Base-by-base conservation (phyloP, 2,888 invertebrate genomes). In the Heliconius cydno region DNA sequence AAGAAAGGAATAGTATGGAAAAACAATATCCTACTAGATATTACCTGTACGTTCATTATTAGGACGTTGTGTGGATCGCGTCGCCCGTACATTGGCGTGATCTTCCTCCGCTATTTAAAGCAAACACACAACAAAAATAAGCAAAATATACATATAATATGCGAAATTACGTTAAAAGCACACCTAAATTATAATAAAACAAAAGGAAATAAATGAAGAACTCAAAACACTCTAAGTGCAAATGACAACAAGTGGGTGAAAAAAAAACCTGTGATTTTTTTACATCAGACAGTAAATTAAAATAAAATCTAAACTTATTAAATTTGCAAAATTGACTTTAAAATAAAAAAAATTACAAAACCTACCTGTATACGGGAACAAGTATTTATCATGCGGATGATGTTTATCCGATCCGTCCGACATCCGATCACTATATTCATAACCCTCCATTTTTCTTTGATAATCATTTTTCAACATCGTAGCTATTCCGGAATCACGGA, bases 311-410 rank as follows among this genome's bases (percentile, higher is more conserved):
- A 57, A 57, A 57, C 3, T n/a, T 9, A n/a, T 22, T 57, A n/a
- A 22, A 57, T 57, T 57, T 57, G 1, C 15, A 25, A 63, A 34
- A 34, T 34, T 34, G 9, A 5, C 30, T 6, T 0, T 30, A 30
- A 70, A 74, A 68, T 13, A 28, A 41, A 30, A 30, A 30, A n/a
- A n/a, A n/a, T 12, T 25, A 72, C 19, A 25, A 25, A 19, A 88
- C 90, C 92, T 89, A 95, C 97, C 97, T 85, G 98, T 98, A 87
- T 98, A 98, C 0, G 98, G 98, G 86, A 98, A 98, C 82, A 97
- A 94, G 91, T 98, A 98, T 95, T 97, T 97, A 86, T 98, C 98
- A 80, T 96, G 96, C 19, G 96, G 89, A 84, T 96, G 96, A 86
- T 97, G 97, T 85, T 97, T 97, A 73, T 97, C 97, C 0, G 97